Conservation (phyloP, 1,140 invertebrate genomes). For the Pseudoatta argentina region DNA sequence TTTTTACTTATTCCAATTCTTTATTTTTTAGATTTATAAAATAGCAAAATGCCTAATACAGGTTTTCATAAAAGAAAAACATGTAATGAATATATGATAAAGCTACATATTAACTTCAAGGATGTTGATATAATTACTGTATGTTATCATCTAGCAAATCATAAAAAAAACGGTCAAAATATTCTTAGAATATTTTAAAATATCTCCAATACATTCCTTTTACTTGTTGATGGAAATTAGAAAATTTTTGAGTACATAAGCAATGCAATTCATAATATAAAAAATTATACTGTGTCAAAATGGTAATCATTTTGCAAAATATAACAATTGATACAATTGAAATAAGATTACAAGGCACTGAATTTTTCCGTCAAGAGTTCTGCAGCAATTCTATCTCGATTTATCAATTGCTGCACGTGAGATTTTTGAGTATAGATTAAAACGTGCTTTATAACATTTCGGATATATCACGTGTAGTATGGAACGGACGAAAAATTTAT, state of each 20-base stretch:
- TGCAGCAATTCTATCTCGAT: neutral
- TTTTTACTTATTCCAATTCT: neutral
- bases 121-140: neutral
- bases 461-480: neutral
- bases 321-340: neutral
- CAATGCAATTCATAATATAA: slow-evolving; percentile 20
- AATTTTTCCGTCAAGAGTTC: neutral
- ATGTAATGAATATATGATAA: neutral
- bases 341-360: neutral
- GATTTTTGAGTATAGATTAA: slow-evolving; percentile 40
- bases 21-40: neutral
- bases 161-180: neutral
- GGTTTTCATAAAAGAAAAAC: neutral
- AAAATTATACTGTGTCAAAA: neutral
- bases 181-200: neutral
- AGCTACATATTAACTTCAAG: neutral
- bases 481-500: neutral
- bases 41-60: neutral
- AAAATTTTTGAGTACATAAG: neutral
- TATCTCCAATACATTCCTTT: neutral
- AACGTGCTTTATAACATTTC: neutral
- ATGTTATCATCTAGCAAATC: neutral
- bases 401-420: slow-evolving; percentile 12
- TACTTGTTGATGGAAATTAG: neutral
- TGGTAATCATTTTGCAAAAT: neutral